Percentiles rank a stretch among this genome's conserved stretches.
Conservation (phyloP, 2,888 invertebrate genomes). For the Tenthredo notha region DNA sequence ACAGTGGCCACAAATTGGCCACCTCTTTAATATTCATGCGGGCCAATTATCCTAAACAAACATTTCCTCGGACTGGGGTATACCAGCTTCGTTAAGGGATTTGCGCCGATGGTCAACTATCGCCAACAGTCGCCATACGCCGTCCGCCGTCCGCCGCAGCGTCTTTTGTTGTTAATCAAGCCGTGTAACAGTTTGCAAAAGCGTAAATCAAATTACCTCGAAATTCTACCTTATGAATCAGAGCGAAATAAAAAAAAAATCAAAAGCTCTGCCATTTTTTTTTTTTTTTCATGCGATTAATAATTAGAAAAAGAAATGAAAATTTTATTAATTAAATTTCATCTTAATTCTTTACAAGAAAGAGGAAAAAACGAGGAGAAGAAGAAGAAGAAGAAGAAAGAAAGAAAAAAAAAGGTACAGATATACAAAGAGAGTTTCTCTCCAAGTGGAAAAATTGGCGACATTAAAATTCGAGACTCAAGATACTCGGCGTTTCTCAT, state of each 20-base stretch:
- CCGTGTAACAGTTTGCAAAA: background rate
- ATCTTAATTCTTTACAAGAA: background rate
- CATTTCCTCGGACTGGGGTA: slow-evolving; percentile 18
- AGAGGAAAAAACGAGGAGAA: background rate
- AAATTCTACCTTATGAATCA: background rate
- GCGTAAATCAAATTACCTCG: background rate
- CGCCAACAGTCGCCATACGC: background rate
- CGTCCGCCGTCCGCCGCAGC: background rate
- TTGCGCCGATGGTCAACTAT: slow-evolving; percentile 16
- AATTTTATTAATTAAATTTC: background rate
- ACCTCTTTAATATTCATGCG: slow-evolving; percentile 43
- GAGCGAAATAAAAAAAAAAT: too few relatives aligned
- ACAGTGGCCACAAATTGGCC: slow-evolving; percentile 51
- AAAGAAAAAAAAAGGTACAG: background rate
- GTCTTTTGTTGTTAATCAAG: background rate
- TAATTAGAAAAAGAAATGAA: background rate
- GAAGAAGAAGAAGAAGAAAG: background rate
- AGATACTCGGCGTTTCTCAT: slow-evolving; percentile 39
- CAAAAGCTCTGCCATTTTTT: background rate
- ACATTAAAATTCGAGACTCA: slow-evolving; percentile 37
- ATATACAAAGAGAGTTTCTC: background rate
- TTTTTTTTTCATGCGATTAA: background rate
- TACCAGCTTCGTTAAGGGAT: slow-evolving; percentile 48
- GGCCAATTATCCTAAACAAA: slow-evolving; percentile 51
- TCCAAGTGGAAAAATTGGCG: slow-evolving; percentile 18